These are phyloP conservation scores for Plotosus lineatus DNA, from an alignment of 2,113 vertebrate species.

Conservation along the genomic window DNA sequence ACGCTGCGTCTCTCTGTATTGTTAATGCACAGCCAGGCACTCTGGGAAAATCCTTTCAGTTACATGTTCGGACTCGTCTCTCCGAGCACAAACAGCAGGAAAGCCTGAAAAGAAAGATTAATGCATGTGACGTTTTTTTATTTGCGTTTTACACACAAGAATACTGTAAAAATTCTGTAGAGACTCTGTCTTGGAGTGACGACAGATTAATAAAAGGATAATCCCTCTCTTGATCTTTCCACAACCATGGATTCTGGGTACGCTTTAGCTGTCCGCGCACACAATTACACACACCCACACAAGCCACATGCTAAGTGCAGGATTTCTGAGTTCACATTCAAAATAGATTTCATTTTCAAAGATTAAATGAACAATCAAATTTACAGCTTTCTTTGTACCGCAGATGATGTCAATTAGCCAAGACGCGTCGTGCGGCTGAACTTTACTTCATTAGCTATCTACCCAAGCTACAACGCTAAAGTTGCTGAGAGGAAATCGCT, in stretches of 20 bases:
- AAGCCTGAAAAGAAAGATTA: background rate
- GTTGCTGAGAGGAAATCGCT: background rate
- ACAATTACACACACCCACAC: conserved; percentile 16
- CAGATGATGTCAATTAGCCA: conserved; percentile 4
- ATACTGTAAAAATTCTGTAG: conserved; percentile 10
- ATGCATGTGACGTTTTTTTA: background rate
- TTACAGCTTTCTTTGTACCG: background rate
- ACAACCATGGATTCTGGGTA: background rate
- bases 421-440: background rate
- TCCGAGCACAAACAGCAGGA: background rate
- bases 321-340: conserved; percentile 24
- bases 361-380: conserved; percentile 14
- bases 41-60: conserved; percentile 20
- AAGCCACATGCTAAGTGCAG: conserved; percentile 23
- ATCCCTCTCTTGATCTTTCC: conserved; percentile 20
- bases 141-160: background rate
- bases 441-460: background rate
- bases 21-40: conserved; percentile 8
- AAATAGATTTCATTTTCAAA: conserved; percentile 5
- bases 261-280: background rate
- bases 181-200: background rate
- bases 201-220: conserved; percentile 14
- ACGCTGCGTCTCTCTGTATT: background rate
- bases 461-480: background rate
- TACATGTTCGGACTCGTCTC: background rate